Evolutionary conservation across 1,140 invertebrate species (phyloP), one percentile per base, ranked within the genome.

Genomic region (Pectinophora gossypiella): DNA sequence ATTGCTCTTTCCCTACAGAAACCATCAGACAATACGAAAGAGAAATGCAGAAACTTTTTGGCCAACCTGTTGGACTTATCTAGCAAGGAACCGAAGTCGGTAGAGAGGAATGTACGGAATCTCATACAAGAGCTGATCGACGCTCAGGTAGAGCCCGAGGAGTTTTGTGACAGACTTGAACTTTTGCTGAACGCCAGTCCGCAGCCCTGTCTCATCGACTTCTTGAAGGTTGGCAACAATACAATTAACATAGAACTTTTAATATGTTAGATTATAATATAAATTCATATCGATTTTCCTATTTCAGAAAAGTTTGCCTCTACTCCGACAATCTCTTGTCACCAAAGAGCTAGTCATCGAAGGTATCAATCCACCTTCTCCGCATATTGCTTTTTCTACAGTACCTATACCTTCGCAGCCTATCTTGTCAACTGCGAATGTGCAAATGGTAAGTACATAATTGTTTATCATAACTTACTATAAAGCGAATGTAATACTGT

Each of bases 1-100:
- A 38, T 38, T 38, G 4, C n/a, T 38, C 3, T 38, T 38, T 16
- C 22, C 19, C 43, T 20, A 54, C 15, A 78, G 78, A 88, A 88
- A 73, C 77, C 85, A 0, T 73, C 79, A 7, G 96, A 97, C 84
- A 97, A 96, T 90, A 96, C 96, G 81, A 97, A 98, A 91, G 96
- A 97, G 89, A 99, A 99, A 90, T 99, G 98, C 90, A 95, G 98
- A 76, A 99, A 98, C 90, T 99, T 99, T 88, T 91, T 99, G 81
- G 96, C 97, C 48, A 99, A 98, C 84, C 91, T 99, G 59, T 92
- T 99, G 69, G 96, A 98, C 82, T 89, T 99, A 74, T 98, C 97
- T 58, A 96, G 94, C 89, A 94, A 96, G 89, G 96, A 99, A 90
- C 96, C 97, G 51, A 94, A 95, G 86, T 90, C 95, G 45, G 97